Evolutionary conservation across 2,113 vertebrate genomes (phyloP).

Genomic region (Lates calcarifer): DNA sequence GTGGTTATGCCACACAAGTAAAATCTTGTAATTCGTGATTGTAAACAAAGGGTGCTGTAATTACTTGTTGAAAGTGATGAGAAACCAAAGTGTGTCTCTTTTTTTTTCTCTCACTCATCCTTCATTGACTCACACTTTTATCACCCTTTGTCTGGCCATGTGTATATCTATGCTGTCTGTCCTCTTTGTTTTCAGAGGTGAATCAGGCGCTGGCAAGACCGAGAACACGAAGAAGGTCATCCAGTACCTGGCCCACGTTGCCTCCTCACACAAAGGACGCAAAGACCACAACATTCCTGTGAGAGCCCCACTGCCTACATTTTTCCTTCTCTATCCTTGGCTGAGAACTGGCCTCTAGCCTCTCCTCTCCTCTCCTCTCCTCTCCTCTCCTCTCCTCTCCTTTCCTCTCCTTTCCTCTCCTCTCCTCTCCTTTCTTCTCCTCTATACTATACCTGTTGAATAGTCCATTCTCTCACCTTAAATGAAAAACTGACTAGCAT

Average conservation of each 20-base stretch:
- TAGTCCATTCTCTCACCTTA: neutral
- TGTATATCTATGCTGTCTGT: constrained; percentile 12
- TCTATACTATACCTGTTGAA: neutral
- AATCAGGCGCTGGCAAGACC: constrained; percentile 96
- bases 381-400: neutral
- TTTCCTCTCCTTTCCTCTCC: neutral
- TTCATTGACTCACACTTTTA: neutral
- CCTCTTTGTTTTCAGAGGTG: constrained; percentile 85
- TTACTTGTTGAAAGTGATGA: constrained; percentile 1
- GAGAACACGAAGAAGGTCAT: constrained; percentile 99
- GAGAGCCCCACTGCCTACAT: constrained; percentile 61
- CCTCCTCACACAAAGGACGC: constrained; percentile 96
- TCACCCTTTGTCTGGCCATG: neutral
- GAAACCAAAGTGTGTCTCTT: neutral
- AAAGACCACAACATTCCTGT: constrained; percentile 92
- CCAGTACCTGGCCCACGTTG: constrained; percentile 96
- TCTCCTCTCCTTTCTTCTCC: neutral
- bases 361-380: constrained; percentile 1
- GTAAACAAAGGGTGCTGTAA: neutral
- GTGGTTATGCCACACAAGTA: constrained; percentile 7
- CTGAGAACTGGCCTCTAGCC: neutral
- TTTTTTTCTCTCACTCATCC: constrained; percentile 1
- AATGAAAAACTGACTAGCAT: neutral
- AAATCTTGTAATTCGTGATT: constrained; percentile 15
- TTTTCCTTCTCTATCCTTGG: constrained; percentile 1